Evolutionary conservation across 2,797 vertebrate species (phyloP).

Genomic region (Epinephelus awoara): DNA sequence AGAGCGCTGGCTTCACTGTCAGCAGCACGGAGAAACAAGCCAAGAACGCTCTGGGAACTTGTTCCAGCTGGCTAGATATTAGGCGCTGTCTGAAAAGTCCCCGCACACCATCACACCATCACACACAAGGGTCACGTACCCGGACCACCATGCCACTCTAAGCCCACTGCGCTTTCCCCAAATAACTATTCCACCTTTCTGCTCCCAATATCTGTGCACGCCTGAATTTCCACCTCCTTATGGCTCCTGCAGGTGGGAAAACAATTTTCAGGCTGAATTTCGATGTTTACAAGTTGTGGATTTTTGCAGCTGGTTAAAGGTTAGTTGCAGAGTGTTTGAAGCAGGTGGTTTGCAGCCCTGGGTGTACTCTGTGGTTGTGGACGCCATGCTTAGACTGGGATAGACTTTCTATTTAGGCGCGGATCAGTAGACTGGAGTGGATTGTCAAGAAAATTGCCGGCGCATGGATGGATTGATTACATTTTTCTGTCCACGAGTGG

Average conservation of each 20-base stretch:
- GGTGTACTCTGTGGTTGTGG: conserved; percentile 28
- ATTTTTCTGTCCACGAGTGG: conserved; percentile 54
- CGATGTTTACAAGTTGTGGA: conserved; percentile 38
- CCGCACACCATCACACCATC: conserved; percentile 61
- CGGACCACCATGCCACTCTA: conserved; percentile 26
- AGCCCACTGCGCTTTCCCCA: conserved; percentile 8
- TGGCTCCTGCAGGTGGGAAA: conserved; percentile 40
- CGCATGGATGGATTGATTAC: conserved; percentile 48
- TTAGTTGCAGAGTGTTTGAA: conserved; percentile 36
- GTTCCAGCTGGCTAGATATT: conserved; percentile 66
- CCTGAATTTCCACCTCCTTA: conserved; percentile 36
- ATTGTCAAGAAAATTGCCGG: conserved; percentile 47
- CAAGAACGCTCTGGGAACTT: conserved; percentile 56
- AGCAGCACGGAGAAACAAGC: conserved; percentile 49
- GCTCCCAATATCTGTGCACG: conserved; percentile 36
- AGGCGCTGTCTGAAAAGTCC: conserved; percentile 62
- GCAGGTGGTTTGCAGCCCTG: conserved; percentile 58
- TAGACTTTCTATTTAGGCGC: conserved; percentile 58
- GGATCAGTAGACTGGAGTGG: conserved; percentile 56
- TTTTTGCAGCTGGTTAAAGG: conserved; percentile 47
- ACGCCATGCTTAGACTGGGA: conserved; percentile 47
- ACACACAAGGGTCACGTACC: conserved; percentile 60
- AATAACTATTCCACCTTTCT: conserved; percentile 48
- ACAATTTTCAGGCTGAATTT: conserved; percentile 35
- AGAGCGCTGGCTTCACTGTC: conserved; percentile 59